phyloP scores from a whole-genome alignment of 2,888 invertebrate genomes.

The Lepidochrysops patricia region DNA sequence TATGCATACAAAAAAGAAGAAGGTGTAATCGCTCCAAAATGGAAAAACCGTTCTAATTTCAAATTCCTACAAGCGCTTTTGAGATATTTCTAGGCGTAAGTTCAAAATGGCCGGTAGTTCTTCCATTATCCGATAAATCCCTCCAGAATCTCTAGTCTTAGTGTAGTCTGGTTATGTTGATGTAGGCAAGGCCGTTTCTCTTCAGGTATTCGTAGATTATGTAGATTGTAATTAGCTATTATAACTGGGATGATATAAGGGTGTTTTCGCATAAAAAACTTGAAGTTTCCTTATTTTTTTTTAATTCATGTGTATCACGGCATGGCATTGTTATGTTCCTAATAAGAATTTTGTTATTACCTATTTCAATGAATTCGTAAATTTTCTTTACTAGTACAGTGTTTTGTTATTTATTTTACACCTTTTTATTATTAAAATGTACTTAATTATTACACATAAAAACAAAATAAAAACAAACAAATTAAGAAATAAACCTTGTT shows the following conservation, averaged over 20 bases:
- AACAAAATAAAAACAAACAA: too few relatives aligned
- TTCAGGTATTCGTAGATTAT: slow-evolving; percentile 30
- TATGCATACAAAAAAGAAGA: not conserved
- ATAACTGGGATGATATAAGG: not conserved
- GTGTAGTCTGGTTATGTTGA: slow-evolving; percentile 54
- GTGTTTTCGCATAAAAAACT: not conserved
- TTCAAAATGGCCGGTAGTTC: slow-evolving; percentile 31
- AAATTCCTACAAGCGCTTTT: not conserved
- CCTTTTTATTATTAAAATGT: too few relatives aligned
- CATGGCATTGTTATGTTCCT: too few relatives aligned
- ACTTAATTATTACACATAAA: too few relatives aligned
- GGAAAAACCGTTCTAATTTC: not conserved
- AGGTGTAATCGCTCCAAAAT: too few relatives aligned
- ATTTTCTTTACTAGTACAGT: too few relatives aligned
- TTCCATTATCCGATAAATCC: slow-evolving; percentile 58
- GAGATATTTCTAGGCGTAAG: slow-evolving; percentile 17
- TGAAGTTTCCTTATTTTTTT: too few relatives aligned
- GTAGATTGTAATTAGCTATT: not conserved
- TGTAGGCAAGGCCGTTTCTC: slow-evolving; percentile 61
- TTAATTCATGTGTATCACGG: too few relatives aligned
- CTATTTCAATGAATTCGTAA: too few relatives aligned
- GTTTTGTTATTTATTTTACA: too few relatives aligned
- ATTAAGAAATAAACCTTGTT: too few relatives aligned
- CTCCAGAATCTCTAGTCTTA: slow-evolving; percentile 57
- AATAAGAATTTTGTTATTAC: too few relatives aligned